Conservation (phyloP, 1,140 invertebrate genomes). For the Eubasilissa regina region DNA sequence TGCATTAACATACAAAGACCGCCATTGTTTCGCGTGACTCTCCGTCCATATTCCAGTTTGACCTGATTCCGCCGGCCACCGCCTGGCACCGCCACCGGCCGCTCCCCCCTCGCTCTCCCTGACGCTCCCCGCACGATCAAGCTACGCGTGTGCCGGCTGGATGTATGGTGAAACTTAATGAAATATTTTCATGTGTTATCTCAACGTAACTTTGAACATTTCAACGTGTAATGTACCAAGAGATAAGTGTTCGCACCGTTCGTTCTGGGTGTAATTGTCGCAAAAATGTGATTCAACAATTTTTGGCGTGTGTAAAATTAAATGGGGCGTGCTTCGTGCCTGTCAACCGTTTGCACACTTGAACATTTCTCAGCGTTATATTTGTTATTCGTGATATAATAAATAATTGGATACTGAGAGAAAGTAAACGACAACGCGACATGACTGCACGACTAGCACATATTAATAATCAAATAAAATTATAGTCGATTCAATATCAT, state of each 20-base stretch:
- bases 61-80: slow-evolving; percentile 10
- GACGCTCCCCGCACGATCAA: not conserved
- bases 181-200: slow-evolving; percentile 25
- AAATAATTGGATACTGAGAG: too few species aligned
- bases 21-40: slow-evolving; percentile 23
- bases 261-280: not conserved
- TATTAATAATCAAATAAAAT: too few species aligned
- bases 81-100: slow-evolving; percentile 24
- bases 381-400: too few species aligned
- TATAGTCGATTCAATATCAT: too few species aligned
- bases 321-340: too few species aligned
- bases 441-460: too few species aligned
- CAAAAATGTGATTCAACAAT: not conserved
- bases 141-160: not conserved
- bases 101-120: not conserved
- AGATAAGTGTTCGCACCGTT: slow-evolving; percentile 11
- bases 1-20: slow-evolving; percentile 11
- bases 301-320: not conserved
- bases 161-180: slow-evolving; percentile 16
- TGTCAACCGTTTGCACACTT: too few species aligned
- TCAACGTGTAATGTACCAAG: slow-evolving; percentile 17
- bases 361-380: too few species aligned
- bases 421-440: too few species aligned
- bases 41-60: not conserved
- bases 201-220: slow-evolving; percentile 24